A percentile compares a stretch with the other conserved stretches of the same genome.
Evolutionary conservation across 1,140 invertebrate genomes (phyloP).

Genomic region (Popillia japonica): DNA sequence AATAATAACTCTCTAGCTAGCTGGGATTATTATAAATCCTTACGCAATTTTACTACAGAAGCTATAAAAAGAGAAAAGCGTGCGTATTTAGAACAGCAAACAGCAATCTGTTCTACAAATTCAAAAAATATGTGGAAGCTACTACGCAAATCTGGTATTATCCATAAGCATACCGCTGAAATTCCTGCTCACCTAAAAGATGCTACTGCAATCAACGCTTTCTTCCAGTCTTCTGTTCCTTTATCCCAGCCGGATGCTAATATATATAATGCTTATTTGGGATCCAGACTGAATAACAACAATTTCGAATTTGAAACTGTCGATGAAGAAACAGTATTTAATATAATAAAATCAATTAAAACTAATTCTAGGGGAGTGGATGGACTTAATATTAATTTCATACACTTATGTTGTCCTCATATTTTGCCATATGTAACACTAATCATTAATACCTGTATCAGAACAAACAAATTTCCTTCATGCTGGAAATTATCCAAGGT

Average conservation of each 20-base stretch:
- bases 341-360: constrained; percentile 15
- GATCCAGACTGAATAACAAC: not conserved
- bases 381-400: constrained; percentile 17
- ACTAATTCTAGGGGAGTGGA: constrained; percentile 1
- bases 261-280: not conserved
- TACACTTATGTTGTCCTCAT: constrained; percentile 19
- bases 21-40: constrained; percentile 30
- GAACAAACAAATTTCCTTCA: not conserved
- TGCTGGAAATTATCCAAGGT: constrained; percentile 21
- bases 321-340: not conserved
- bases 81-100: not conserved
- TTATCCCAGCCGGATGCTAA: not conserved
- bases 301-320: constrained; percentile 3
- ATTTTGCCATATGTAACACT: constrained; percentile 12
- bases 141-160: not conserved
- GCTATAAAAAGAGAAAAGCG: constrained; percentile 23
- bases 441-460: constrained; percentile 7
- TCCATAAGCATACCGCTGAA: not conserved
- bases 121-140: not conserved
- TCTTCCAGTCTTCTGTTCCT: not conserved
- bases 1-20: not conserved
- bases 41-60: constrained; percentile 28
- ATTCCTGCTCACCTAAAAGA: not conserved
- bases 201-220: not conserved
- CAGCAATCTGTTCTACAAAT: not conserved